A percentile compares a stretch with the other conserved stretches of the same genome.
Conservation (phyloP, 2,113 vertebrate species). For the Xerus inauris region DNA sequence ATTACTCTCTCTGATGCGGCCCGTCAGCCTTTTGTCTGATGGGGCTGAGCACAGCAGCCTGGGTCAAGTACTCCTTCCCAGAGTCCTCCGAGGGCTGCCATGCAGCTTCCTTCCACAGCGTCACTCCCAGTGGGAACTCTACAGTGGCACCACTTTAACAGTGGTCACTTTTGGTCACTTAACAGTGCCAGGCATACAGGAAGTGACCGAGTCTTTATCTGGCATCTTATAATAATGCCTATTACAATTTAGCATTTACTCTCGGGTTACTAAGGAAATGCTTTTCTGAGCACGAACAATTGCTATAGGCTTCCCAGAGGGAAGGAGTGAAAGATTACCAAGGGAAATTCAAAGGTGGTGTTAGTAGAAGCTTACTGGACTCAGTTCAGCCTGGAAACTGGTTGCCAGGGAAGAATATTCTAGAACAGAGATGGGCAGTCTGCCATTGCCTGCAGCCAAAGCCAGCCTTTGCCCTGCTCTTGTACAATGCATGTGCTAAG, state of each 20-base stretch:
- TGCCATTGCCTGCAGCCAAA: not conserved
- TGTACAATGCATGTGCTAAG: not conserved
- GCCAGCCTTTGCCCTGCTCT: not conserved
- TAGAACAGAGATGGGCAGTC: not conserved
- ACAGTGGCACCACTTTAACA: too few relatives aligned
- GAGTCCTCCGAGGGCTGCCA: fast-evolving
- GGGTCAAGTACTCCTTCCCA: fast-evolving
- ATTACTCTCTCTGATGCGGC: fast-evolving
- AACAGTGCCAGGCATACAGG: fast-evolving
- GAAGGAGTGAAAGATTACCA: fast-evolving
- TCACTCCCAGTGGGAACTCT: too few relatives aligned
- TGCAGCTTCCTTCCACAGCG: not conserved
- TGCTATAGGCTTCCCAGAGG: not conserved
- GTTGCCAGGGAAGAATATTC: not conserved
- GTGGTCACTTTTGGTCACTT: too few relatives aligned
- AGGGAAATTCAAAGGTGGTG: not conserved
- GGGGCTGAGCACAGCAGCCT: fast-evolving
- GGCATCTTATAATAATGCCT: not conserved
- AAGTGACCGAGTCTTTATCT: fast-evolving
- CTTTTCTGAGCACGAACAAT: not conserved
- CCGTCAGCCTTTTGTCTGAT: fast-evolving
- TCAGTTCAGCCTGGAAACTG: not conserved
- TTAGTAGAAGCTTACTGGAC: not conserved
- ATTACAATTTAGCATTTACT: not conserved
- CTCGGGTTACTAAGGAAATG: not conserved